Evolutionary conservation across 1,140 invertebrate genomes (phyloP), one percentile per base, ranked within the genome.

Genomic region (Tetraneura akinire): DNA sequence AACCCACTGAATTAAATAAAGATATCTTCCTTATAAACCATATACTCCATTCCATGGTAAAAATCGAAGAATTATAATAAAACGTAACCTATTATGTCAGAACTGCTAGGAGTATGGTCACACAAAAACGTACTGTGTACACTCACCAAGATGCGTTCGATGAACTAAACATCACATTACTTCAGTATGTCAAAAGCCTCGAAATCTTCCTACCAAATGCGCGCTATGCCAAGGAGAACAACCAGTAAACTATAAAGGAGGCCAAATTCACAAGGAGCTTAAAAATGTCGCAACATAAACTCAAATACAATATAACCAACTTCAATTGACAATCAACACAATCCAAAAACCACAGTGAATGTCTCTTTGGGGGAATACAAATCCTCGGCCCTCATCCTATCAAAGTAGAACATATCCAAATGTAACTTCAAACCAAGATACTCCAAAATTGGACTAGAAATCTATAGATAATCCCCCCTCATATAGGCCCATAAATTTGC

Each of bases 401-500:
- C n/a, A n/a, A n/a, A n/a, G n/a, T n/a, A n/a, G n/a, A n/a, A n/a
- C n/a, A n/a, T n/a, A n/a, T n/a, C n/a, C n/a, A n/a, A n/a, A n/a
- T n/a, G n/a, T n/a, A n/a, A n/a, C n/a, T n/a, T n/a, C n/a, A n/a
- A n/a, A n/a, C n/a, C n/a, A n/a, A n/a, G n/a, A n/a, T n/a, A n/a
- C n/a, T n/a, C n/a, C n/a, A n/a, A n/a, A n/a, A n/a, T n/a, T n/a
- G n/a, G n/a, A n/a, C n/a, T n/a, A 82, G 6, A 85, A 86, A 83
- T 81, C 82, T 26, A 32, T 78, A 55, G 64, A 85, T 6, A 29
- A 83, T 18, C 76, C 80, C 1, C 80, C 80, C 29, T 84, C 83
- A 0, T 85, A 86, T 70, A 82, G 84, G 49, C 83, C 84, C 10
- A 86, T 86, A 5, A 84, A 81, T 37, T 81, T 86, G 3, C 51